Evolutionary conservation across 2,888 invertebrate genomes (phyloP).

Genomic region (Buathra laborator): DNA sequence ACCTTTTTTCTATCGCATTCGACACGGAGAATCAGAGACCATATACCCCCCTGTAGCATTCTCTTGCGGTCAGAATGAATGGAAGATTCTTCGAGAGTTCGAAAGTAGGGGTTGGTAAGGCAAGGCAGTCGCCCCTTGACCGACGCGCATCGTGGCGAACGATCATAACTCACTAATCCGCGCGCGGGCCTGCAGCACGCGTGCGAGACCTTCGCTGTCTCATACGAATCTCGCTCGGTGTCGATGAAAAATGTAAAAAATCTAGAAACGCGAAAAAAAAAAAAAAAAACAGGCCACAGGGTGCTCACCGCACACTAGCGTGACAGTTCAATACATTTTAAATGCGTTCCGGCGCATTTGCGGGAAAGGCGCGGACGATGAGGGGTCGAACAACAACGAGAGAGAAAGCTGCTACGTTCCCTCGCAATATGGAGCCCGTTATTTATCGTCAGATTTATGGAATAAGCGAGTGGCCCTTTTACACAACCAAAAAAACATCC

Average conservation of each 20-base stretch:
- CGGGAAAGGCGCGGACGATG: conserved; percentile 68
- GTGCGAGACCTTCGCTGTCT: conserved; percentile 43
- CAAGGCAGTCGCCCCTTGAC: conserved; percentile 73
- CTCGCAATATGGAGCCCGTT: conserved; percentile 81
- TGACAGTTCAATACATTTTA: conserved; percentile 85
- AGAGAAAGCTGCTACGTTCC: conserved; percentile 48
- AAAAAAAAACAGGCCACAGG: conserved; percentile 3
- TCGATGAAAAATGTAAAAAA: conserved; percentile 85
- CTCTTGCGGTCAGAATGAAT: conserved; percentile 62
- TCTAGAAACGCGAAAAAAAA: conserved; percentile 76
- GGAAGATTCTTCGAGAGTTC: conserved; percentile 27
- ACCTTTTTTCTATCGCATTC: conserved; percentile 53
- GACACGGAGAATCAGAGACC: conserved; percentile 63
- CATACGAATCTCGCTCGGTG: conserved; percentile 57
- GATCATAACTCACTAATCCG: conserved; percentile 82
- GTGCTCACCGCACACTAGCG: conserved; percentile 74
- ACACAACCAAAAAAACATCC: conserved; percentile 62
- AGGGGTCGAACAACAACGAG: conserved; percentile 45
- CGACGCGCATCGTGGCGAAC: conserved; percentile 66
- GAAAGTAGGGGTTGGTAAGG: conserved; percentile 32
- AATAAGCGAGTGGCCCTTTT: conserved; percentile 81
- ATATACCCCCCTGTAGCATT: conserved; percentile 26
- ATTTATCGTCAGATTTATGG: conserved; percentile 85
- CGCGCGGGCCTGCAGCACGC: conserved; percentile 67
- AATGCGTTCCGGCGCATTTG: conserved; percentile 85